phyloP scores from a whole-genome alignment of 1,140 invertebrate species.

The Leptopilina boulardi region DNA sequence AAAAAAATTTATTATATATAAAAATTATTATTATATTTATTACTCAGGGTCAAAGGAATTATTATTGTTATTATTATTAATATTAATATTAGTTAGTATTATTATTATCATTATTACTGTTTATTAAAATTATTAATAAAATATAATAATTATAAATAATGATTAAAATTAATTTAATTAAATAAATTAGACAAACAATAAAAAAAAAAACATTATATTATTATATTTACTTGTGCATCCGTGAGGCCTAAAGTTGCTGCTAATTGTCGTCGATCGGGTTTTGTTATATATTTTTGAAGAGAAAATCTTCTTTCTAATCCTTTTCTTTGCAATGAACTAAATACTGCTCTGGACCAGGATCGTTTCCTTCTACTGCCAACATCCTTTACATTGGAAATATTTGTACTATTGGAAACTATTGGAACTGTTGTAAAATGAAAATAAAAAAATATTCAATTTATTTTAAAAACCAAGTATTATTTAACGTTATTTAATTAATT shows the following conservation, averaged over 20 bases:
- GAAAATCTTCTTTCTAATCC: constrained; percentile 93
- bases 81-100: too few relatives aligned
- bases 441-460: too few relatives aligned
- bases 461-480: too few relatives aligned
- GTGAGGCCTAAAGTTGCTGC: constrained; percentile 93
- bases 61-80: too few relatives aligned
- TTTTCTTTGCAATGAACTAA: constrained; percentile 93
- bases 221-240: constrained; percentile 83
- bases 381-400: constrained; percentile 41
- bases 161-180: neutral
- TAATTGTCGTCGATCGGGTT: constrained; percentile 92
- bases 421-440: constrained; percentile 22
- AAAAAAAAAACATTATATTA: constrained; percentile 32
- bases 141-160: neutral
- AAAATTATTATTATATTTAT: too few relatives aligned
- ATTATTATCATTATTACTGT: too few relatives aligned
- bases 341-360: constrained; percentile 96
- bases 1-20: constrained; percentile 36
- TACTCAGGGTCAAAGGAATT: too few relatives aligned
- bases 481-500: too few relatives aligned
- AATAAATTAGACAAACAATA: neutral
- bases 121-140: too few relatives aligned
- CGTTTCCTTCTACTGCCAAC: constrained; percentile 83
- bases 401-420: constrained; percentile 5
- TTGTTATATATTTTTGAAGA: constrained; percentile 96